Evolutionary conservation across 2,113 vertebrate genomes (phyloP), one percentile per base, ranked within the genome.

Genomic region (Burhinus bistriatus): DNA sequence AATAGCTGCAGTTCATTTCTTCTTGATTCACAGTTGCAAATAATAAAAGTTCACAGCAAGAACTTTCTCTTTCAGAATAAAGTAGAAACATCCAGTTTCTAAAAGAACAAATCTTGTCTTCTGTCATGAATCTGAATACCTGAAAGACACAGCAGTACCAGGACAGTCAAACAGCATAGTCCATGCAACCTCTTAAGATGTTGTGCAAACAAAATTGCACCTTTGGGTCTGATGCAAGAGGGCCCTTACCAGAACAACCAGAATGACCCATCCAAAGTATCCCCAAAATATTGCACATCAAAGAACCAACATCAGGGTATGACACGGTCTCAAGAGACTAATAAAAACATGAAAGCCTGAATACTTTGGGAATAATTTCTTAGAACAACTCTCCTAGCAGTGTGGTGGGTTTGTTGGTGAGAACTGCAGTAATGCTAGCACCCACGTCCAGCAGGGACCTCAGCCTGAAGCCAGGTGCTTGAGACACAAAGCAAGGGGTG

Each of bases 71-170:
- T 95, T 65, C 64, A 83, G 70, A 77, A 61, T 6, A 22, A 70
- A 78, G 55, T 36, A 78, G 83, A 87, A 79, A 57, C 22, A 25
- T 73, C 45, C 68, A 21, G 54, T 51, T 81, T 76, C 88, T 98
- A 98, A 87, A 97, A 98, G 89, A 96, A 98, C 79, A 98, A 45
- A 95, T 98, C 96, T 85, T 3, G 83, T 87, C 97, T 97, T 97
- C 93, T 97, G 78, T 98, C 98, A 27, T 97, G 93, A 79, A 96
- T 90, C 30, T 97, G 97, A 77, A 94, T 95, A 90, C 97, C 98
- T 99, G 96, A 64, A 98, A 98, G 95, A 97, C 49, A 98, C 57
- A 78, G 96, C 79, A 94, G 94, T 32, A 81, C 49, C 44, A 66
- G 66, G 61, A 65, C 30, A 32, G 59, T 96, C 80, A 91, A 47